These are phyloP conservation scores for Alcedo atthis DNA, from an alignment of 2,797 vertebrate species.

Conservation along the genomic window DNA sequence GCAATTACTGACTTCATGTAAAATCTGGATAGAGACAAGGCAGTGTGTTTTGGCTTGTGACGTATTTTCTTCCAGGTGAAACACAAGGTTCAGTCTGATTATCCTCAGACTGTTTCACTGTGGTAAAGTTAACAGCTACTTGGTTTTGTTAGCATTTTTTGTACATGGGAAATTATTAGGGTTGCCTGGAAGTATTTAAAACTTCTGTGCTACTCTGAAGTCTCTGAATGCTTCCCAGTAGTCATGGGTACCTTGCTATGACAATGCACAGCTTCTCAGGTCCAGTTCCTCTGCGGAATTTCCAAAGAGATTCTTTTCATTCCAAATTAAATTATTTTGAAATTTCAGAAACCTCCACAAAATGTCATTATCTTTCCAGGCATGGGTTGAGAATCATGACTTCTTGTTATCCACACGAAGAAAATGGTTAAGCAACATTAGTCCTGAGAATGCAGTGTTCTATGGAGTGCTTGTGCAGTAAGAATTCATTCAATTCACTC, in stretches of 20 bases:
- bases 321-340: neutral
- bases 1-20: neutral
- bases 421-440: neutral
- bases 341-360: neutral
- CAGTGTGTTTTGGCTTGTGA: neutral
- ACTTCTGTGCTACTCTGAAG: neutral
- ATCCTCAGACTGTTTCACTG: neutral
- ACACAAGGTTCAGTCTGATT: neutral
- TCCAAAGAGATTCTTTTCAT: neutral
- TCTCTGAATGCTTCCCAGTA: neutral
- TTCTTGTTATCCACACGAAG: neutral
- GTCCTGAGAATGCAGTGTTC: neutral
- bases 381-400: neutral
- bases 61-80: neutral
- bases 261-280: neutral
- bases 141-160: neutral
- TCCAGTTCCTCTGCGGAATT: neutral
- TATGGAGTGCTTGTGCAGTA: neutral
- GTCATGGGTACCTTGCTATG: neutral
- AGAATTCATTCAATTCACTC: neutral
- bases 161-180: neutral
- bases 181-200: neutral
- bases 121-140: neutral
- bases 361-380: neutral
- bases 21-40: neutral